Evolutionary conservation across 2,888 invertebrate species (phyloP), one percentile per base, ranked within the genome.

Genomic region (Anthoptus insignis): DNA sequence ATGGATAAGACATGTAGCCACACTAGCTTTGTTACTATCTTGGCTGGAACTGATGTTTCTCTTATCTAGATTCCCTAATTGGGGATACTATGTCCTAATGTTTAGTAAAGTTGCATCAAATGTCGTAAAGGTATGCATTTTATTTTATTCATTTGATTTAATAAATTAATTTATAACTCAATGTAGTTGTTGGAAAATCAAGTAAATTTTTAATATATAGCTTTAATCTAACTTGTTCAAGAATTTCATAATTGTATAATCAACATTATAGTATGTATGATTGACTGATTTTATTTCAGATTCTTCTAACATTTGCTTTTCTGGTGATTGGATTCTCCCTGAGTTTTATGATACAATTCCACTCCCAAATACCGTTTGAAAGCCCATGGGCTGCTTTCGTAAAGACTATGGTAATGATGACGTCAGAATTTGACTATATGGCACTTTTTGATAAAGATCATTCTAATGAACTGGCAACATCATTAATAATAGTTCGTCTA

Each of bases 371-470:
- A 19, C 93, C 94, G 0, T 95, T 95, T 69, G 88, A 89, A 21
- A 87, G 88, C 11, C 94, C 94, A 0, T 93, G 93, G 87, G 86
- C 91, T 16, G 90, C 94, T 0, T 76, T 95, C 1, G 89, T 94
- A 16, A 94, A 94, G 71, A 94, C 94, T 0, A 86, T 94, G 45
- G 94, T 94, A 8, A 95, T 95, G 94, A 94, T 94, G 94, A 94
- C 94, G 6, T 94, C 94, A 61, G 95, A 95, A 73, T 94, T 94
- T 54, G 94, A 95, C 69, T 94, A 94, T 73, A 82, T 73, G 8
- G 86, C 89, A 4, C 76, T 94, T 8, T 94, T 94, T 58, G 91
- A 92, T 59, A 83, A 90, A 64, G 83, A 83, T n/a, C 87, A 90
- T 68, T 81, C 87, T 1, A 76, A 83, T 65, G 81, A 89, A 68